Evolutionary conservation across 2,888 invertebrate genomes (phyloP).

Genomic region (Lithophane semibrunnea): DNA sequence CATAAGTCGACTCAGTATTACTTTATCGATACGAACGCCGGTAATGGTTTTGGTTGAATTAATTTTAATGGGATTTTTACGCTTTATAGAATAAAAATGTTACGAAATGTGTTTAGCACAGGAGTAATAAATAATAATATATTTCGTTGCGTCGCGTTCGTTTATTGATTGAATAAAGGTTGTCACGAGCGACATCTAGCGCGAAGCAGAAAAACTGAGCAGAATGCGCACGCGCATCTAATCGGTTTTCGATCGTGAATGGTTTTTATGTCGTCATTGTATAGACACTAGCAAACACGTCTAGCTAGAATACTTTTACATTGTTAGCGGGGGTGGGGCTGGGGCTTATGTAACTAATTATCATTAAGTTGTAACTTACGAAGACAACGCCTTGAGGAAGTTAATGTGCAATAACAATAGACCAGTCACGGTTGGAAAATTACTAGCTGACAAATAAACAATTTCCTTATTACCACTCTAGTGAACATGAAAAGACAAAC

Average conservation of each 20-base stretch:
- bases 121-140: conserved; percentile 84
- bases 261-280: conserved; percentile 63
- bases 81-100: conserved; percentile 89
- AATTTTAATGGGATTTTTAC: conserved; percentile 90
- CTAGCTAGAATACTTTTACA: conserved; percentile 57
- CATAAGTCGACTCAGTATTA: conserved; percentile 89
- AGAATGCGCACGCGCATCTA: conserved; percentile 83
- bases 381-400: conserved; percentile 84
- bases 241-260: conserved; percentile 71
- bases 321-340: conserved; percentile 55
- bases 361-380: conserved; percentile 77
- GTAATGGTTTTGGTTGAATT: conserved; percentile 90
- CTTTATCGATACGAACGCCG: conserved; percentile 89
- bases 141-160: conserved; percentile 64
- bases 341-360: conserved; percentile 72
- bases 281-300: conserved; percentile 58
- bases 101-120: conserved; percentile 87
- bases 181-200: conserved; percentile 80
- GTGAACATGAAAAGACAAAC: conserved; percentile 77
- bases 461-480: conserved; percentile 84
- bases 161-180: conserved; percentile 70
- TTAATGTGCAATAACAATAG: conserved; percentile 83
- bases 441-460: conserved; percentile 81
- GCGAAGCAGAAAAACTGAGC: conserved; percentile 72
- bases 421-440: conserved; percentile 83